Conservation (phyloP, 2,888 invertebrate genomes). For the Masnerella sp. region DNA sequence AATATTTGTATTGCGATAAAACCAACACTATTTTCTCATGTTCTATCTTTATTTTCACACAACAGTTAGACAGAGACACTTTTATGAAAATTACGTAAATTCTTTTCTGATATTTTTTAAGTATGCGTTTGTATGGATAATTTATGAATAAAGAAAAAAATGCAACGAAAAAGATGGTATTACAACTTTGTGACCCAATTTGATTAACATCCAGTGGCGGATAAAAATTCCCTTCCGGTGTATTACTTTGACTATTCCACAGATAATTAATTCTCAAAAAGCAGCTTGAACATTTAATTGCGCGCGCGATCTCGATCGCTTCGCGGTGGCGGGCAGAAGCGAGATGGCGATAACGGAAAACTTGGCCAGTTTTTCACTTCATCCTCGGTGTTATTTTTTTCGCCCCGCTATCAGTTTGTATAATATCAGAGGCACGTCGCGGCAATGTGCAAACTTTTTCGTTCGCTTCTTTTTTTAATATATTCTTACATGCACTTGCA, state of each 20-base stretch:
- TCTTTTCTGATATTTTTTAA: too few relatives aligned
- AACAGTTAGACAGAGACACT: too few relatives aligned
- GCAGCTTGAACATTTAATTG: conserved; percentile 25
- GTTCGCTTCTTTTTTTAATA: conserved; percentile 68
- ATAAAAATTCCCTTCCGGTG: not conserved
- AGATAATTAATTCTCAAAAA: not conserved
- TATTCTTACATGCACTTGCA: conserved; percentile 76
- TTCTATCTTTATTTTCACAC: too few relatives aligned
- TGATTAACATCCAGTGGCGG: not conserved
- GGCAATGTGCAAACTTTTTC: conserved; percentile 71
- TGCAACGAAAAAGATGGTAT: too few relatives aligned
- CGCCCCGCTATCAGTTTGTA: conserved; percentile 62
- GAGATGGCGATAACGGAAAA: conserved; percentile 33
- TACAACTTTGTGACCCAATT: too few relatives aligned
- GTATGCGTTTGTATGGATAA: too few relatives aligned
- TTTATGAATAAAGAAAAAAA: too few relatives aligned
- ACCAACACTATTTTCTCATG: too few relatives aligned
- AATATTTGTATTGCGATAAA: too few relatives aligned
- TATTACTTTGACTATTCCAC: not conserved
- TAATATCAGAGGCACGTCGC: conserved; percentile 72
- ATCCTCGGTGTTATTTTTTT: conserved; percentile 45
- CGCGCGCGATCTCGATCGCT: conserved; percentile 25
- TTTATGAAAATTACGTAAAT: too few relatives aligned
- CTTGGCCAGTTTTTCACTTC: conserved; percentile 51
- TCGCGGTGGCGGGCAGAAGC: conserved; percentile 34